Base-by-base conservation (phyloP, 2,888 invertebrate species). In the Cheilosia scutellata region DNA sequence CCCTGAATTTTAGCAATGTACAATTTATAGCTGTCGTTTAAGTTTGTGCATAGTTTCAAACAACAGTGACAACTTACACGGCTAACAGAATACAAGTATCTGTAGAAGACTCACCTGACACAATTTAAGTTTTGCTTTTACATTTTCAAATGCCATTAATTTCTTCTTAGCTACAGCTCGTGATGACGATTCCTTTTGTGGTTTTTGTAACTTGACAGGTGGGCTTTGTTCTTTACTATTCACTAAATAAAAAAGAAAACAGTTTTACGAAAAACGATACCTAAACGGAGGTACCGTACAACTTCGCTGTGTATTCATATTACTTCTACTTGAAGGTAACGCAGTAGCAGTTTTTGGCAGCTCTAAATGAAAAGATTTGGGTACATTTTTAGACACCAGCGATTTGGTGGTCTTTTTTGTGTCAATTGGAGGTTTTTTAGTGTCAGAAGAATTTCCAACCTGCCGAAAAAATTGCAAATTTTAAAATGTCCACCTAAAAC, bases 81-180 rank as follows among this genome's bases (percentile, higher is more conserved):
- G 11, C 4, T 11, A 1, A 4, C 7, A 37, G 3, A 37, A 37
- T 11, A 11, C 4, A 1, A 11, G 11, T 37, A 20, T 20, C 20
- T 20, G 2, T 20, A 37, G 37, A 37, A 4, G 5, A 2, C 7
- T 33, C 33, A 84, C 84, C 71, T 86, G 84, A 44, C 20, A 72
- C 4, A 0, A 55, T 9, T 44, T 37, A 11, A 86, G 31, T 33
- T 86, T 80, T 2, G 55, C 80, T 9, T 65, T 80, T 1, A 62
- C 42, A 20, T 6, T 7, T 2, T 65, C 60, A 27, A 58, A 84
- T 3, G 60, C 47, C 7, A 55, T 11, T 4, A 80, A 2, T 42
- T 76, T 76, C n/a, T 65, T 71, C 11, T 76, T 86, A 1, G 29
- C 44, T 11, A 20, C 49, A 0, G 29, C 76, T 13, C 55, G 65